Evolutionary conservation across 2,113 vertebrate species (phyloP).

Genomic region (Brachyistius frenatus): DNA sequence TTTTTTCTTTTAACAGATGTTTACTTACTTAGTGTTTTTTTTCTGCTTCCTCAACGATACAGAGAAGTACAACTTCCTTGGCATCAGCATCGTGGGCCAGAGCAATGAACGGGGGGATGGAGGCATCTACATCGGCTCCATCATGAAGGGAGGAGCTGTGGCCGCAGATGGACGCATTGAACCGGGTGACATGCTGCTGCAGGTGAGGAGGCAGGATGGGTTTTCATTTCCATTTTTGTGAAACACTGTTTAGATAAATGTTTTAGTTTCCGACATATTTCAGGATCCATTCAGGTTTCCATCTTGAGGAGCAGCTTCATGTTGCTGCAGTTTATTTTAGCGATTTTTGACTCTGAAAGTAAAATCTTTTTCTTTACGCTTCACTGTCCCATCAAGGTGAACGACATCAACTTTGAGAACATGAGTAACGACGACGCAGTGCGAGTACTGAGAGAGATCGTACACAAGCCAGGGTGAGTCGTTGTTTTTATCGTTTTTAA

Average conservation of each 20-base stretch:
- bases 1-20: not conserved
- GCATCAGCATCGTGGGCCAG: constrained; percentile 94
- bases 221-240: not conserved
- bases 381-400: constrained; percentile 81
- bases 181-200: constrained; percentile 93
- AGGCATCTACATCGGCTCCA: constrained; percentile 94
- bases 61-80: constrained; percentile 96
- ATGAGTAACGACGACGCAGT: constrained; percentile 95
- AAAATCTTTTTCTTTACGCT: not conserved
- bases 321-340: too few relatives aligned
- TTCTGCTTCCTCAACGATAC: constrained; percentile 13
- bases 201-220: constrained; percentile 76
- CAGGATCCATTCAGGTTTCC: too few relatives aligned
- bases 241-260: not conserved
- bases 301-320: too few relatives aligned
- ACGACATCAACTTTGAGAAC: constrained; percentile 94
- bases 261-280: not conserved
- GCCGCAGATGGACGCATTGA: constrained; percentile 93
- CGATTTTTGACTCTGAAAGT: not conserved
- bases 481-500: not conserved
- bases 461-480: constrained; percentile 91
- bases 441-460: constrained; percentile 90
- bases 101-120: constrained; percentile 92
- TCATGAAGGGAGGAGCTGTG: constrained; percentile 94
- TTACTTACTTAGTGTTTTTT: not conserved